Percentiles rank a stretch among this genome's conserved stretches.
These are phyloP conservation scores for Apocrypta bakeri DNA, from an alignment of 1,140 invertebrate genomes.

Conservation along the genomic window DNA sequence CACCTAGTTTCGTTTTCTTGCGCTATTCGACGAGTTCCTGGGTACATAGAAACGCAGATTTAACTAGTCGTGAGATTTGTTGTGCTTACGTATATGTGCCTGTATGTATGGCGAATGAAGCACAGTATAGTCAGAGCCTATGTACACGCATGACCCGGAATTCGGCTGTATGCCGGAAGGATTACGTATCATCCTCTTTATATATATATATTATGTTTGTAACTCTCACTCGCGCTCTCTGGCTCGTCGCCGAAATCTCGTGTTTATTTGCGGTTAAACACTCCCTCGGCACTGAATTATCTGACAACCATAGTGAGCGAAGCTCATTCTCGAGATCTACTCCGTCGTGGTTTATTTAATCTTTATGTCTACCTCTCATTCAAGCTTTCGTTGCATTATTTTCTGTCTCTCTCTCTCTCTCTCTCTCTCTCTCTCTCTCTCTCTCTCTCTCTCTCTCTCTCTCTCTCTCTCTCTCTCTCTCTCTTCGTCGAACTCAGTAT, in stretches of 20 bases:
- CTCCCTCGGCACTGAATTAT: constrained; percentile 20
- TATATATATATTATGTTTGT: background rate
- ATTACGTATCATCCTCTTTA: constrained; percentile 27
- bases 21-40: background rate
- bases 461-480: too few species aligned
- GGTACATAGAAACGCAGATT: background rate
- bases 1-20: background rate
- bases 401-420: too few species aligned
- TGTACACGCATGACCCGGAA: constrained; percentile 19
- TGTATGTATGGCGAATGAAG: background rate
- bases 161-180: constrained; percentile 14
- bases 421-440: too few species aligned
- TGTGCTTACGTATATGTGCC: background rate
- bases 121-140: background rate
- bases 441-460: too few species aligned
- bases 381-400: background rate
- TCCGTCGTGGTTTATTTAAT: background rate
- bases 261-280: constrained; percentile 44
- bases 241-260: constrained; percentile 14
- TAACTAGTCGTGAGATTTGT: too few species aligned
- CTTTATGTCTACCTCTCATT: background rate
- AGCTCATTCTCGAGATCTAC: constrained; percentile 7
- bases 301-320: background rate
- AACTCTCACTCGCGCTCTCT: background rate
- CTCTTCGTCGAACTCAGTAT: background rate